phyloP scores from a whole-genome alignment of 2,888 invertebrate genomes.

The Dolichopus griseipennis region DNA sequence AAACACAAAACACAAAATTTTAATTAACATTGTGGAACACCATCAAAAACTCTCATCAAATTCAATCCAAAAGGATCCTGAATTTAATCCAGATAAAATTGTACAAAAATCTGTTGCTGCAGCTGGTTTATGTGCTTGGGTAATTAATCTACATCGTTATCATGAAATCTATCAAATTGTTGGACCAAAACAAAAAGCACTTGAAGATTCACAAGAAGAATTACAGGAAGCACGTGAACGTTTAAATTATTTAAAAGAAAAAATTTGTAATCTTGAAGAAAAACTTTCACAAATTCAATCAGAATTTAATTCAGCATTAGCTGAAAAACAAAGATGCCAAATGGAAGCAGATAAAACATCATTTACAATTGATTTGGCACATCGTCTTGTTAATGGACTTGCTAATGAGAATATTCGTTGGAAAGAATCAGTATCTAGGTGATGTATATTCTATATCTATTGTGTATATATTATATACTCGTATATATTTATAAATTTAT shows the following conservation, averaged over 20 bases:
- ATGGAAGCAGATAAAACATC: constrained; percentile 86
- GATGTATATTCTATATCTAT: constrained; percentile 16
- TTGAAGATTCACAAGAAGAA: constrained; percentile 79
- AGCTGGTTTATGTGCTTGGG: constrained; percentile 90
- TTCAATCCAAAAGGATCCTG: constrained; percentile 51
- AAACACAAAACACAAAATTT: too few species aligned
- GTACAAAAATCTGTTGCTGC: constrained; percentile 83
- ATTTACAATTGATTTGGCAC: constrained; percentile 82
- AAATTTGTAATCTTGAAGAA: constrained; percentile 58
- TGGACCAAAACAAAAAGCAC: constrained; percentile 81
- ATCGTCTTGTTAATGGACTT: constrained; percentile 83
- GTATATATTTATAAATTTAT: neutral
- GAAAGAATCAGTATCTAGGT: constrained; percentile 41
- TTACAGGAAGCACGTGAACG: constrained; percentile 73
- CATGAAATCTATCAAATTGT: constrained; percentile 87
- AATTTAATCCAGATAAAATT: constrained; percentile 80
- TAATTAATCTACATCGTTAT: constrained; percentile 82
- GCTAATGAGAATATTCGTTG: constrained; percentile 72
- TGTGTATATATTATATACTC: neutral
- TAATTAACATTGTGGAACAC: neutral
- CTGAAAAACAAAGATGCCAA: constrained; percentile 83
- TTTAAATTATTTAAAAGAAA: constrained; percentile 63
- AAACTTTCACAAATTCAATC: constrained; percentile 67
- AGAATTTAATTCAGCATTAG: constrained; percentile 79
- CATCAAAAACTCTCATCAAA: neutral